Base-by-base conservation (phyloP, 2,888 invertebrate species). In the Cryptosula pallasiana region DNA sequence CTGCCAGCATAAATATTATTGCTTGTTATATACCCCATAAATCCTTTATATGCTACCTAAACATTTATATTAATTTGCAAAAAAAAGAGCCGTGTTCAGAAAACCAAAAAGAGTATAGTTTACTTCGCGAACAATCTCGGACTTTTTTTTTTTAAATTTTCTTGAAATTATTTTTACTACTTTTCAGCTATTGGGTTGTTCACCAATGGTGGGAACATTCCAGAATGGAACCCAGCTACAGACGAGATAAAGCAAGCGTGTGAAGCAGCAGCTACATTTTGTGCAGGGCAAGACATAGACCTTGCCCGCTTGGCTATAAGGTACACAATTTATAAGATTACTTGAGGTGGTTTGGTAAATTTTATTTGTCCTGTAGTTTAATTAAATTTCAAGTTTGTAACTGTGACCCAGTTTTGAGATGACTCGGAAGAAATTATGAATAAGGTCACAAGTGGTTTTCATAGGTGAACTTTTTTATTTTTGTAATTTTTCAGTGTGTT, bases 181-280 rank as follows among this genome's bases (percentile, higher is more conserved):
- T 45, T 63, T 63, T 16, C 63, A 63, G 70, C 35, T 5, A 70
- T 70, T 25, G 70, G 70, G 3, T 29, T 70, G 45, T 29, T 70
- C 23, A 70, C 45, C 29, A 54, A 70, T 36, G 23, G 32, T 3
- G 70, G 45, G 70, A 36, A 34, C 27, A 27, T 54, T 2, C 35
- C 70, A 2, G 2, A 35, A 2, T 70, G 70, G 70, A n/a, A 70
- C 45, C 70, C 70, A 5, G 70, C 70, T 2, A n/a, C 70, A 9
- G 70, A 70, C 32, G 70, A 35, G 35, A 32, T 70, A 5, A 36
- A 54, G 16, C 23, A 54, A 3, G 29, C n/a, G 2, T 70, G 70
- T 29, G 25, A 23, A 23, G 9, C 2, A 29, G 45, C 70, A 25
- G 70, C 70, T 27, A 32, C 20, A 2, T 36, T 35, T 23, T 70